A percentile compares a stretch with the other conserved stretches of the same genome.
phyloP scores from a whole-genome alignment of 53 echinoderm and acorn worm genomes.

The Actinopyga echinites region DNA sequence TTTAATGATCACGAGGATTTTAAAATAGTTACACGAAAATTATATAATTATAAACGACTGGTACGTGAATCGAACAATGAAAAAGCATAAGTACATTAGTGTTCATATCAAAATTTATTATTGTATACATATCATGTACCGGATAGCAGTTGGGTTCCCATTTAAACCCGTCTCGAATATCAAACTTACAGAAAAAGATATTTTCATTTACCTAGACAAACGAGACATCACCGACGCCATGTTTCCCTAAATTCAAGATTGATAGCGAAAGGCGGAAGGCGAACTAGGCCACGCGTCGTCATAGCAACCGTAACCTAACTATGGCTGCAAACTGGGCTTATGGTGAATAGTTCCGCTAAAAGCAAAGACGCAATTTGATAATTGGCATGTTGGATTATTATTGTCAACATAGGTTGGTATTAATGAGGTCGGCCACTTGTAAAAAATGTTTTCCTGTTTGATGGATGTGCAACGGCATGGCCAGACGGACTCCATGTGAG shows the following conservation, averaged over 20 bases:
- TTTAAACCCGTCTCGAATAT: conserved; percentile 18
- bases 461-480: neutral
- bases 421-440: conserved; percentile 29
- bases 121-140: conserved; percentile 8
- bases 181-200: conserved; percentile 29
- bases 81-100: conserved; percentile 2
- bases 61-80: too few species aligned
- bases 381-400: conserved; percentile 33
- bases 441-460: neutral
- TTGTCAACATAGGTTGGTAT: conserved; percentile 23
- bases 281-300: conserved; percentile 38
- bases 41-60: too few species aligned
- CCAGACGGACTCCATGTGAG: conserved; percentile 40
- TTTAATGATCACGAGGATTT: too few species aligned
- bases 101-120: conserved; percentile 12
- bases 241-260: conserved; percentile 38
- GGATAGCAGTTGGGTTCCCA: neutral
- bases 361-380: conserved; percentile 16
- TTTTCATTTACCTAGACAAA: conserved; percentile 20
- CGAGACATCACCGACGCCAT: conserved; percentile 27
- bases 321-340: conserved; percentile 14
- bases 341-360: conserved; percentile 6
- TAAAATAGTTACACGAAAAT: too few species aligned
- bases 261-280: conserved; percentile 32
- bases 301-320: conserved; percentile 30